Percentiles rank a stretch among this genome's conserved stretches.
phyloP scores from a whole-genome alignment of 1,140 invertebrate species.

The Orius insidiosus region DNA sequence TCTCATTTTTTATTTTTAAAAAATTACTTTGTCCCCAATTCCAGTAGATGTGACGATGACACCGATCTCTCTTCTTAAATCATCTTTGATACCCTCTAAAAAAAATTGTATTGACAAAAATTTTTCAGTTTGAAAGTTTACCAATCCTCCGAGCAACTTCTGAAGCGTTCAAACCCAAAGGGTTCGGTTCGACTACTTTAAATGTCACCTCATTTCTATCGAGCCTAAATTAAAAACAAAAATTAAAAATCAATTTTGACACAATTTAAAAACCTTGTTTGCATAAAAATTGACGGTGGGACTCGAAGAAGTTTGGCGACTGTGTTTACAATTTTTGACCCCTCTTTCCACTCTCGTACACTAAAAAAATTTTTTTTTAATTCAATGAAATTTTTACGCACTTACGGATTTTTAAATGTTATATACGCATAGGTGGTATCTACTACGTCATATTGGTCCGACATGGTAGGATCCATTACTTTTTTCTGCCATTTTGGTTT shows the following conservation, averaged over 20 bases:
- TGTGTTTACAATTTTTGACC: slow-evolving; percentile 22
- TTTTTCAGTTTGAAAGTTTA: slow-evolving; percentile 25
- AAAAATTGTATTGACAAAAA: slow-evolving; percentile 21
- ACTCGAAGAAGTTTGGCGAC: slow-evolving; percentile 23
- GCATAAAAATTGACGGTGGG: slow-evolving; percentile 24
- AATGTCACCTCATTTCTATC: slow-evolving; percentile 63
- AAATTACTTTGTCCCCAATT: too few relatives aligned
- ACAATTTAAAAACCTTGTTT: slow-evolving; percentile 33
- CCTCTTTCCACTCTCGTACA: slow-evolving; percentile 31
- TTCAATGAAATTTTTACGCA: too few relatives aligned
- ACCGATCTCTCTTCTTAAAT: slow-evolving; percentile 36
- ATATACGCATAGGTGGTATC: slow-evolving; percentile 53
- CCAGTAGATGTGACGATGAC: slow-evolving; percentile 47
- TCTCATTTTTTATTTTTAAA: too few relatives aligned
- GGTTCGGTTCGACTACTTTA: slow-evolving; percentile 51
- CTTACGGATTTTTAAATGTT: slow-evolving; percentile 41
- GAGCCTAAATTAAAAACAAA: slow-evolving; percentile 32
- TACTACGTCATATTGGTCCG: slow-evolving; percentile 32
- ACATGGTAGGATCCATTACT: not conserved
- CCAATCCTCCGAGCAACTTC: slow-evolving; percentile 53
- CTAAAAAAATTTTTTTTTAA: slow-evolving; percentile 23
- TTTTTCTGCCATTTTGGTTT: too few relatives aligned
- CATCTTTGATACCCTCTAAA: slow-evolving; percentile 40
- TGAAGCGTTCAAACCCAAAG: slow-evolving; percentile 45
- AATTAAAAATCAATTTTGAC: slow-evolving; percentile 14